phyloP scores from a whole-genome alignment of 1,140 invertebrate genomes.

The Meteorus sp. region DNA sequence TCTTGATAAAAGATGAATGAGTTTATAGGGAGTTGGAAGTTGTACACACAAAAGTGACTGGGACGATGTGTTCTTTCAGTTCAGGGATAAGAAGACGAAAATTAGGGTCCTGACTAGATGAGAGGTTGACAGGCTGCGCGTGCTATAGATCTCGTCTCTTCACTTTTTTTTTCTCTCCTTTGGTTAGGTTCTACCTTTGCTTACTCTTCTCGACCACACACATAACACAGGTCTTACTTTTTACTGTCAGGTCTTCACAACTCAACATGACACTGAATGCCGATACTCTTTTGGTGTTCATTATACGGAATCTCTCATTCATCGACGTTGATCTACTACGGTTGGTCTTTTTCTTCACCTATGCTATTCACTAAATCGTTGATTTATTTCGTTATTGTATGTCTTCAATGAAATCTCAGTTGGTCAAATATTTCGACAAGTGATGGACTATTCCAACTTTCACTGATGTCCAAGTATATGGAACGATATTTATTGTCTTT shows the following conservation, averaged over 20 bases:
- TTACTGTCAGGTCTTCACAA: conserved; percentile 22
- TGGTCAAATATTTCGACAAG: too few relatives aligned
- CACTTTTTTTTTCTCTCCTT: conserved; percentile 2
- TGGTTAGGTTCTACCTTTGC: conserved; percentile 5
- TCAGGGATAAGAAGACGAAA: neutral
- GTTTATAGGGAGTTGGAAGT: neutral
- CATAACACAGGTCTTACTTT: neutral
- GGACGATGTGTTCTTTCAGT: neutral
- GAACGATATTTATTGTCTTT: too few relatives aligned
- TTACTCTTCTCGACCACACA: neutral
- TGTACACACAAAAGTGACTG: neutral
- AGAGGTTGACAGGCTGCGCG: conserved; percentile 12
- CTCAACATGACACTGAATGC: too few relatives aligned
- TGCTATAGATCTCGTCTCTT: conserved; percentile 4
- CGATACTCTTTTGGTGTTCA: too few relatives aligned
- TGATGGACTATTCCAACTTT: too few relatives aligned
- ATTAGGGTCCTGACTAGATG: conserved; percentile 7
- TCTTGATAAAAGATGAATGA: neutral
- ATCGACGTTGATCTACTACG: too few relatives aligned
- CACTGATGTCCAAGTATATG: too few relatives aligned
- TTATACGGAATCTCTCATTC: too few relatives aligned
- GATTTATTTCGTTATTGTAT: too few relatives aligned
- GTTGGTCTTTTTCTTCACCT: too few relatives aligned
- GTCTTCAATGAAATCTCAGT: too few relatives aligned
- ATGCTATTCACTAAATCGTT: too few relatives aligned